Base-by-base conservation (phyloP, 2,113 vertebrate species). In the Melanerpes formicivorus region DNA sequence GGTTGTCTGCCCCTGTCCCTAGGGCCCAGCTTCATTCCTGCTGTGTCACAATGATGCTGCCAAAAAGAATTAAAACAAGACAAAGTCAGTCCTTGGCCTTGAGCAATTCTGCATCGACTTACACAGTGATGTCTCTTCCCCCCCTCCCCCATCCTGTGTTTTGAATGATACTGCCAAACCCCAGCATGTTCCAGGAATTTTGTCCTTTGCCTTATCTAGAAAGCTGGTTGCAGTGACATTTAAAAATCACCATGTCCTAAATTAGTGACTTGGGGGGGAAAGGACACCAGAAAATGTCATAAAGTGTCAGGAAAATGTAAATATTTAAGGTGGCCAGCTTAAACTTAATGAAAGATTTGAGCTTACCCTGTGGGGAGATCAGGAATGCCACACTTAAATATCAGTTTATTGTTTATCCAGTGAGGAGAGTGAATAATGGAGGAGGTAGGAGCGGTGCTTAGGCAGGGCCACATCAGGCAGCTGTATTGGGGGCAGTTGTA, bases 321-420 rank as follows among this genome's bases (percentile, higher is more conserved):
- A 96, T 95, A 93, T 96, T 96, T 93, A 94, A 96, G 74, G 80
- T 94, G 86, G 76, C 63, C 82, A 63, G 59, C 78, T 92, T 93
- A 78, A 85, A 93, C 27, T 71, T 93, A 93, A 86, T 90, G 66
- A 95, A 94, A 87, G 62, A 29, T 94, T 89, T 93, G 91, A 95
- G 80, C 40, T 69, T 93, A 88, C 92, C 16, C 87, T 70, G 22
- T 90, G 54, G 90, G 86, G 90, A 97, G 87, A 93, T 93, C 56
- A 85, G 16, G 84, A 70, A 82, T 66, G 90, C 80, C 32, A 93
- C 80, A 88, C 78, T 96, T 85, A 90, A 93, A 93, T 91, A 88
- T 80, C 23, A 73, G 84, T 90, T 88, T 84, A 63, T 63, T 91
- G 73, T 92, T 96, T 92, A 59, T 66, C 88, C 70, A 82, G 50